These are phyloP conservation scores for Speoplatyrhinus poulsoni DNA, from an alignment of 2,113 vertebrate genomes.

Conservation along the genomic window DNA sequence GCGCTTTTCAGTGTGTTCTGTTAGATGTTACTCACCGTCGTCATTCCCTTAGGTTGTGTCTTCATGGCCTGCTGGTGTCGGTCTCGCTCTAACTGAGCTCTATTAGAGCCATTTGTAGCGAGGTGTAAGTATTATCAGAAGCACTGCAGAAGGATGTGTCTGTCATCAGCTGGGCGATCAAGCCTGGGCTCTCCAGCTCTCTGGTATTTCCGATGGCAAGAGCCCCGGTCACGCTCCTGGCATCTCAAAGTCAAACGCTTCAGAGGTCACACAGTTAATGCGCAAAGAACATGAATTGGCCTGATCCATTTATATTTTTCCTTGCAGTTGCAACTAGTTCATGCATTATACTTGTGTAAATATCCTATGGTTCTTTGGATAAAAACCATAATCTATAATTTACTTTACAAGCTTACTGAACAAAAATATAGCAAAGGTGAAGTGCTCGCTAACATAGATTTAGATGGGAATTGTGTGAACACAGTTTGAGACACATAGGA, in stretches of 20 bases:
- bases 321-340: no score
- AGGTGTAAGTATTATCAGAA: slow-evolving; percentile 67
- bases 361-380: background rate
- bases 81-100: background rate
- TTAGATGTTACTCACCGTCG: no score
- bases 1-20: no score
- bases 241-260: slow-evolving; percentile 21
- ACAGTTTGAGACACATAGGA: no score
- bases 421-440: no score
- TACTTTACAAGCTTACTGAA: no score
- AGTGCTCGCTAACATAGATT: no score
- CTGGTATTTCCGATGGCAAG: slow-evolving; percentile 52
- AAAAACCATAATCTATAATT: no score
- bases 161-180: slow-evolving; percentile 59
- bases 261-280: slow-evolving; percentile 15
- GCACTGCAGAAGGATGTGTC: slow-evolving; percentile 67
- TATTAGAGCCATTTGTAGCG: slow-evolving; percentile 24
- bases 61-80: no score
- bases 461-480: no score
- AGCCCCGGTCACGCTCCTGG: slow-evolving; percentile 5
- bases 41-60: no score
- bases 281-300: background rate
- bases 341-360: background rate
- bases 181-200: slow-evolving; percentile 28
- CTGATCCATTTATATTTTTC: background rate